Percentiles rank a stretch among this genome's conserved stretches.
These are phyloP conservation scores for Cryptocheilus praepositus DNA, from an alignment of 2,888 invertebrate genomes.

Conservation along the genomic window DNA sequence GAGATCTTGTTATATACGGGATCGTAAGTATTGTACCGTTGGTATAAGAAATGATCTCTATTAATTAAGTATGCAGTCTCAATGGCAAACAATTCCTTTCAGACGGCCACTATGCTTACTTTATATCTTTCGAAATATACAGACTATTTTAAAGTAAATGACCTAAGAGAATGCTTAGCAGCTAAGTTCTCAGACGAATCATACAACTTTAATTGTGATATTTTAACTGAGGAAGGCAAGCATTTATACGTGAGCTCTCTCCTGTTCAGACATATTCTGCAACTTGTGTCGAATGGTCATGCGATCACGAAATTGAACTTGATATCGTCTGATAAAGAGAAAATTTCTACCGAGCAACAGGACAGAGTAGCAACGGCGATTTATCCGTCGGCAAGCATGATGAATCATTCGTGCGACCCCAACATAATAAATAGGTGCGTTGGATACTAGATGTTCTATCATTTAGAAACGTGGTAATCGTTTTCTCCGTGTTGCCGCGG, in stretches of 20 bases:
- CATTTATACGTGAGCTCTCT: conserved; percentile 80
- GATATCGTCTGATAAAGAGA: conserved; percentile 44
- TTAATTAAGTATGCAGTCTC: conserved; percentile 1
- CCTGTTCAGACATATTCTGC: conserved; percentile 85
- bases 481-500: not conserved
- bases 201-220: conserved; percentile 52
- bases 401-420: conserved; percentile 95
- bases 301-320: conserved; percentile 77
- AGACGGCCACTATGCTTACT: conserved; percentile 83
- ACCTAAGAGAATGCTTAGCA: conserved; percentile 65
- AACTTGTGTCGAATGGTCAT: conserved; percentile 88
- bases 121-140: conserved; percentile 82
- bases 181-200: conserved; percentile 57
- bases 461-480: not conserved
- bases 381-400: conserved; percentile 90
- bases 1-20: conserved; percentile 83
- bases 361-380: conserved; percentile 86
- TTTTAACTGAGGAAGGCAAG: conserved; percentile 51
- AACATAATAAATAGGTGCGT: conserved; percentile 84
- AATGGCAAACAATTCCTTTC: conserved; percentile 47
- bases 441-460: not conserved
- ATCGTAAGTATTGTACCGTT: conserved; percentile 76
- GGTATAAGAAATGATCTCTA: not conserved
- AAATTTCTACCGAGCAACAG: conserved; percentile 65
- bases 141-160: conserved; percentile 78